A percentile compares a stretch with the other conserved stretches of the same genome.
phyloP scores from a whole-genome alignment of 2,797 vertebrate genomes.

The Urosaurus nigricauda region DNA sequence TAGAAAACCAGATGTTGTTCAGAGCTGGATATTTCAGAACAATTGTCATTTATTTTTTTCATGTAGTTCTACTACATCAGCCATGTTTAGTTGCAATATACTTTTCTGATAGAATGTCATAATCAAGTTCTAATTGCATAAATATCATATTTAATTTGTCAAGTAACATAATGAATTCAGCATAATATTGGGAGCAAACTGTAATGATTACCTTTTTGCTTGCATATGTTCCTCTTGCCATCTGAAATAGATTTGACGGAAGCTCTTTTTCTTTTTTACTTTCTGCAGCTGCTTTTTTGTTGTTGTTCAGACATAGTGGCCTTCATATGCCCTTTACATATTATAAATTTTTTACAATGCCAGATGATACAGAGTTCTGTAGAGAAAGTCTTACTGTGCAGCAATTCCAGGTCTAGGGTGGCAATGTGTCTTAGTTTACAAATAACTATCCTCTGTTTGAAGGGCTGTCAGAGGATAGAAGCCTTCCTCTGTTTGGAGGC shows the following conservation, averaged over 20 bases:
- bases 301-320: neutral
- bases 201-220: neutral
- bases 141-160: constrained; percentile 41
- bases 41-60: neutral
- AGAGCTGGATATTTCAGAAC: neutral
- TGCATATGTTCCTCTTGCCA: neutral
- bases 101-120: constrained; percentile 41
- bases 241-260: neutral
- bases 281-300: neutral
- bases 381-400: neutral
- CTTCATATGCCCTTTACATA: neutral
- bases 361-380: neutral
- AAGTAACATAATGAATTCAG: constrained; percentile 23
- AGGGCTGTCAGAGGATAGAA: no score
- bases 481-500: no score
- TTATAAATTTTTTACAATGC: constrained; percentile 8
- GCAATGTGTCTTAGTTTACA: no score
- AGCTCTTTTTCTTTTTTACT: constrained; percentile 1
- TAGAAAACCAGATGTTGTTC: neutral
- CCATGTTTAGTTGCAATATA: constrained; percentile 14
- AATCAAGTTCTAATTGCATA: constrained; percentile 44
- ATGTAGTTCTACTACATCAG: constrained; percentile 2
- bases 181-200: constrained; percentile 17
- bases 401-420: neutral
- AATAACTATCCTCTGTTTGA: no score